Conservation (phyloP, 2,113 vertebrate genomes). For the Myanophis thanlyinensis region DNA sequence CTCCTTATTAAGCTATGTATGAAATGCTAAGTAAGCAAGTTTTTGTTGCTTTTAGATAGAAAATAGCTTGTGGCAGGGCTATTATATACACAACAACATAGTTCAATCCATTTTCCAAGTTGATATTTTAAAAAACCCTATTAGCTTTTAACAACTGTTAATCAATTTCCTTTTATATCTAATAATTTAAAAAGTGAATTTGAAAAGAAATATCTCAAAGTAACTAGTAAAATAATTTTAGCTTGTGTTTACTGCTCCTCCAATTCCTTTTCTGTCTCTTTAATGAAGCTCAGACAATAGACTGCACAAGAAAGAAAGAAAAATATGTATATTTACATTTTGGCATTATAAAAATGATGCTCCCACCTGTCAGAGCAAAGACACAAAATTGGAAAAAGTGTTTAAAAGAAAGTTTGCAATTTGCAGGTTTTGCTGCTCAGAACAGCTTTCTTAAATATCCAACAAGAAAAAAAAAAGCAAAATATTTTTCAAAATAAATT, state of each 20-base stretch:
- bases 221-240: slow-evolving; percentile 15
- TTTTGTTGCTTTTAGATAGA: not conserved
- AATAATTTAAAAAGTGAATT: not conserved
- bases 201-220: slow-evolving; percentile 2
- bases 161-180: slow-evolving; percentile 22
- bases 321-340: slow-evolving; percentile 21
- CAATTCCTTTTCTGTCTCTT: not conserved
- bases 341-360: slow-evolving; percentile 14
- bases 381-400: slow-evolving; percentile 14
- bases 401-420: slow-evolving; percentile 18
- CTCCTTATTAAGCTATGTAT: slow-evolving; percentile 10
- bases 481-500: too few species aligned
- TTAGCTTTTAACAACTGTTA: slow-evolving; percentile 32
- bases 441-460: not conserved
- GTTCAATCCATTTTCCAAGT: slow-evolving; percentile 27
- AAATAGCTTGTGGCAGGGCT: not conserved
- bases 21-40: not conserved
- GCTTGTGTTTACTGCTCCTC: not conserved
- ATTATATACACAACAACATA: slow-evolving; percentile 29
- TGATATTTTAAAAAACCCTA: slow-evolving; percentile 30
- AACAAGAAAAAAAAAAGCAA: too few species aligned
- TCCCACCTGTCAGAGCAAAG: not conserved
- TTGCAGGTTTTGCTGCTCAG: not conserved
- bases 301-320: not conserved
- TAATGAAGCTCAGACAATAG: not conserved